Percentiles rank a stretch among this genome's conserved stretches.
Evolutionary conservation across 1,140 invertebrate species (phyloP).

Genomic region (Camponotus vicinus): DNA sequence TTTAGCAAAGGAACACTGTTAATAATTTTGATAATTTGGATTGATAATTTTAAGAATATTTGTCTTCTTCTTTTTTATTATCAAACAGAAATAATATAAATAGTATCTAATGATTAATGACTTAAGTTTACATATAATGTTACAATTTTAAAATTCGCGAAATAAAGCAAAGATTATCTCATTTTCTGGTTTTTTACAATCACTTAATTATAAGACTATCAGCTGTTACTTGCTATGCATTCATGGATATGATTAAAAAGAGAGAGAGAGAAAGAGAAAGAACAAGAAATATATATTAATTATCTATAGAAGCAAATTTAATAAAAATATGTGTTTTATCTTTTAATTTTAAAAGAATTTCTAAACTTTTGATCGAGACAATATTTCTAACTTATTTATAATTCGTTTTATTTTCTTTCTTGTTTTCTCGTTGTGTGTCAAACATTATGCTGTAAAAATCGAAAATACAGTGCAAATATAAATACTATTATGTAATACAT

Average conservation of each 20-base stretch:
- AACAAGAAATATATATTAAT: conserved; percentile 22
- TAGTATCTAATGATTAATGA: not conserved
- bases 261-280: conserved; percentile 17
- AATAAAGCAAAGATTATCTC: conserved; percentile 5
- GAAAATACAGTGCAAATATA: too few species aligned
- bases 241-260: conserved; percentile 19
- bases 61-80: not conserved
- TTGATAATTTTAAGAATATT: not conserved
- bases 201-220: not conserved
- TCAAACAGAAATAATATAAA: not conserved
- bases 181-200: conserved; percentile 16
- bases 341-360: not conserved
- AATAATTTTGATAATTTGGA: not conserved
- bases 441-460: not conserved
- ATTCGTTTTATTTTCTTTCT: not conserved
- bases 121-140: conserved; percentile 5
- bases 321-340: not conserved
- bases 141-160: not conserved
- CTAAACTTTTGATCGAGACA: not conserved
- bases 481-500: too few species aligned
- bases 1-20: not conserved
- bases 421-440: not conserved
- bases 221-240: conserved; percentile 18
- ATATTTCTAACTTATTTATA: not conserved
- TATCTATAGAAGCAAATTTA: conserved; percentile 9